These are phyloP conservation scores for Spheniscus mendiculus DNA, from an alignment of 2,113 vertebrate species.

Conservation along the genomic window DNA sequence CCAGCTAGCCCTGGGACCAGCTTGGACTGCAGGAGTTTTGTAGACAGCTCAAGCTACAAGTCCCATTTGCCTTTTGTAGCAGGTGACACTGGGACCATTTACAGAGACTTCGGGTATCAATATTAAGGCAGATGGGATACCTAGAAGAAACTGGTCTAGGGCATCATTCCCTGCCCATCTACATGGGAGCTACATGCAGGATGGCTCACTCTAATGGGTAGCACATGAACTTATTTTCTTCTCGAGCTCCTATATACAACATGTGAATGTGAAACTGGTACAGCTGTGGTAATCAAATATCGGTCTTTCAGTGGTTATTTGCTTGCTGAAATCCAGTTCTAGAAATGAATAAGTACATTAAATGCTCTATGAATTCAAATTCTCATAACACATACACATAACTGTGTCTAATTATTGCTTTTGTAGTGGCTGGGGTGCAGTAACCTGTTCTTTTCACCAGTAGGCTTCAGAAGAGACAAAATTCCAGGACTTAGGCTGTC, in stretches of 20 bases:
- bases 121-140: background rate
- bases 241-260: background rate
- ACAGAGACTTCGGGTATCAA: background rate
- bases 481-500: background rate
- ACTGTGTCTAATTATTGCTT: background rate
- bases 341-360: background rate
- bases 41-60: background rate
- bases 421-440: background rate
- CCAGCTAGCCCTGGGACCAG: background rate
- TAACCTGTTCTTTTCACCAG: background rate
- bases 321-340: background rate
- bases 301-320: background rate
- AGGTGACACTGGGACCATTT: background rate
- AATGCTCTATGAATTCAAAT: background rate
- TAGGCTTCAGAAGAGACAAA: background rate
- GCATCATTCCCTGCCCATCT: background rate
- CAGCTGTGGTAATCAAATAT: background rate
- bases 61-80: background rate
- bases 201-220: background rate
- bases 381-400: background rate
- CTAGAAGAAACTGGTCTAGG: background rate
- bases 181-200: background rate
- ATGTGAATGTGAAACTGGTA: background rate
- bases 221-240: background rate
- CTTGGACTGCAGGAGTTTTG: background rate